These are phyloP conservation scores for Psephotus haematonotus DNA, from an alignment of 2,113 vertebrate genomes.

Conservation along the genomic window DNA sequence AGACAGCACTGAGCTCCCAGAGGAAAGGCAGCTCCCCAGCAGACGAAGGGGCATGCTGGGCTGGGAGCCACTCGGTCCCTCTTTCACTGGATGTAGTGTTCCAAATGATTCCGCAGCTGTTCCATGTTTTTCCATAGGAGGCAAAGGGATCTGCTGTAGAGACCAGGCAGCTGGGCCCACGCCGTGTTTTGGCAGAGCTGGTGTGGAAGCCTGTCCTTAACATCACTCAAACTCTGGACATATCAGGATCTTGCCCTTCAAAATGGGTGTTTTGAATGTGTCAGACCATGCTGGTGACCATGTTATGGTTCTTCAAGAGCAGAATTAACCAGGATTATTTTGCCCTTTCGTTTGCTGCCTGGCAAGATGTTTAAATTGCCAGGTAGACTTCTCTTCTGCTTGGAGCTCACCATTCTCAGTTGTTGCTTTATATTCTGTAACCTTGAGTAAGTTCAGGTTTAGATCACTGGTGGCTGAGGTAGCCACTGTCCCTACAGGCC, in stretches of 20 bases:
- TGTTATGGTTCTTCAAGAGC: background rate
- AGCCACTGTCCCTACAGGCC: background rate
- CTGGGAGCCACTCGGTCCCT: background rate
- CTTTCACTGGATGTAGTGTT: background rate
- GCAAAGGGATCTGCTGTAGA: background rate
- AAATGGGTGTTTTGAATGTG: background rate
- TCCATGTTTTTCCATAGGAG: background rate
- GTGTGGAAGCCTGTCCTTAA: background rate
- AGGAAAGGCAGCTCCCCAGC: background rate
- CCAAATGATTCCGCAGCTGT: background rate
- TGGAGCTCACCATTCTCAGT: background rate
- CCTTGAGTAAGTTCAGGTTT: background rate
- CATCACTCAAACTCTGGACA: background rate
- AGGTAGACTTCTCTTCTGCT: background rate
- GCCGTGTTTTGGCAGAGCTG: background rate
- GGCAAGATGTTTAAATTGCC: background rate
- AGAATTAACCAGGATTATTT: background rate
- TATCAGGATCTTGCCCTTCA: background rate
- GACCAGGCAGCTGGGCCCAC: background rate
- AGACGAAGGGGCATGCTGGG: slow-evolving; percentile 3
- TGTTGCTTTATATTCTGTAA: background rate
- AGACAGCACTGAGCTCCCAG: background rate
- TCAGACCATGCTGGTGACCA: background rate
- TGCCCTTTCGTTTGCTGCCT: background rate
- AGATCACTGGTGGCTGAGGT: background rate